Evolutionary conservation across 2,113 vertebrate genomes (phyloP).

Genomic region (Penelope pileata): DNA sequence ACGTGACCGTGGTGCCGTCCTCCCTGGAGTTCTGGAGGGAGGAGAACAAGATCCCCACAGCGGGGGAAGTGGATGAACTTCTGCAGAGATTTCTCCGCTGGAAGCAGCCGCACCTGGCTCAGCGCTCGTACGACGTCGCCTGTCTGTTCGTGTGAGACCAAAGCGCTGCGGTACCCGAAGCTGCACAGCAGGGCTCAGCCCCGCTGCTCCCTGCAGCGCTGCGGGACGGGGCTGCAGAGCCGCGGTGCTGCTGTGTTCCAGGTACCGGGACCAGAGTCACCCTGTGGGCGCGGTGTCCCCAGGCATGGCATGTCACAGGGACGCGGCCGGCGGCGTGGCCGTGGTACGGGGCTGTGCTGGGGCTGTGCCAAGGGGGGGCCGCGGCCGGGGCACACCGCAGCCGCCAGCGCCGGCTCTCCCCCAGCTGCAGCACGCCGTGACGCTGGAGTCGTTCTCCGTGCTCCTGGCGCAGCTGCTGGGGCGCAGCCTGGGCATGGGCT

Average conservation of each 20-base stretch:
- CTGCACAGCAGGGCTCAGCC: neutral
- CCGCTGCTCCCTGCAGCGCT: too few relatives aligned
- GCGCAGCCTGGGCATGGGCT: conserved; percentile 61
- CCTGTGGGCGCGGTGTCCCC: neutral
- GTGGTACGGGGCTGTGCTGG: neutral
- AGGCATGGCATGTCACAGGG: conserved; percentile 19
- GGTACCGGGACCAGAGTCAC: conserved; percentile 41
- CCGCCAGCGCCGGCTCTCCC: neutral
- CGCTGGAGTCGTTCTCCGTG: conserved; percentile 61
- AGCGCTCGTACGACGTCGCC: neutral
- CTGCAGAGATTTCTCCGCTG: conserved; percentile 63
- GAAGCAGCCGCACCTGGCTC: neutral
- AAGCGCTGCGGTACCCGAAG: neutral
- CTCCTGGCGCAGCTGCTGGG: conserved; percentile 63
- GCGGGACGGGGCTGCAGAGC: too few relatives aligned
- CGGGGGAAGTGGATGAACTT: conserved; percentile 29
- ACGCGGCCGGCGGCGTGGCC: conserved; percentile 31
- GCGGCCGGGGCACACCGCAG: neutral
- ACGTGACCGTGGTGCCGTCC: conserved; percentile 55
- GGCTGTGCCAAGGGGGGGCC: neutral
- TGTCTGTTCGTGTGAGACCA: conserved; percentile 65
- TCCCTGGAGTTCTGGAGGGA: conserved; percentile 76
- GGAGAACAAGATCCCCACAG: conserved; percentile 40
- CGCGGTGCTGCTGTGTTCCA: conserved; percentile 1
- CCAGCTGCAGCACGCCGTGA: conserved; percentile 38